Conservation (phyloP, 2,888 invertebrate species). For the Rhaphigaster nebulosa region DNA sequence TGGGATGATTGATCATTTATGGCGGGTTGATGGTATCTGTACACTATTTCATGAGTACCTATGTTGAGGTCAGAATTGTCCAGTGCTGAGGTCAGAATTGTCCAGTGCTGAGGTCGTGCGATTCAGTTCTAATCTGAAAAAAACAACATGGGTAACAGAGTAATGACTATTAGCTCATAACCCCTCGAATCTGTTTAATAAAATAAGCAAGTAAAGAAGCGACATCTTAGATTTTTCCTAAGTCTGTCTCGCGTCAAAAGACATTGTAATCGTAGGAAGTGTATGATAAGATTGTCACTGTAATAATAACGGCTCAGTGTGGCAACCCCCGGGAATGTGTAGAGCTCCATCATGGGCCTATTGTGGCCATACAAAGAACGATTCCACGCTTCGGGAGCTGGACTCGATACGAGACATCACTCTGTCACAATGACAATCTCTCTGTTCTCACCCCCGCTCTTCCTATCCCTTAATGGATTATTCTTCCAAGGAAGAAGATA, state of each 20-base stretch:
- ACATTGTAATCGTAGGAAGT: not conserved
- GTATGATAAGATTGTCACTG: not conserved
- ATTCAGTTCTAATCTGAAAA: no score
- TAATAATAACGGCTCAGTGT: not conserved
- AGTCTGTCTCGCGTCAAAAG: not conserved
- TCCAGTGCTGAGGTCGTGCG: no score
- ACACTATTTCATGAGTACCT: no score
- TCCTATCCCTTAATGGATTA: not conserved
- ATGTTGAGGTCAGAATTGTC: no score
- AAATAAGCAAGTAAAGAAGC: not conserved
- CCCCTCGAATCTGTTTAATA: not conserved
- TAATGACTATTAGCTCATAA: not conserved
- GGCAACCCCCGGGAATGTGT: no score
- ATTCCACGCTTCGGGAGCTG: constrained; percentile 23
- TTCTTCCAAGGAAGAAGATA: not conserved
- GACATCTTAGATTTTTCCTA: not conserved
- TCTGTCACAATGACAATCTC: constrained; percentile 19
- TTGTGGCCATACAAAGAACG: not conserved
- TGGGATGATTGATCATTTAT: no score
- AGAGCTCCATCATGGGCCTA: not conserved
- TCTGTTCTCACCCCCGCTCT: not conserved
- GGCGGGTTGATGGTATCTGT: no score
- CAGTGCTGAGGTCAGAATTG: no score
- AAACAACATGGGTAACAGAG: no score
- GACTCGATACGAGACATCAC: not conserved